These are phyloP conservation scores for Anagrus nilaparvatae DNA, from an alignment of 1,140 invertebrate genomes.

Conservation along the genomic window DNA sequence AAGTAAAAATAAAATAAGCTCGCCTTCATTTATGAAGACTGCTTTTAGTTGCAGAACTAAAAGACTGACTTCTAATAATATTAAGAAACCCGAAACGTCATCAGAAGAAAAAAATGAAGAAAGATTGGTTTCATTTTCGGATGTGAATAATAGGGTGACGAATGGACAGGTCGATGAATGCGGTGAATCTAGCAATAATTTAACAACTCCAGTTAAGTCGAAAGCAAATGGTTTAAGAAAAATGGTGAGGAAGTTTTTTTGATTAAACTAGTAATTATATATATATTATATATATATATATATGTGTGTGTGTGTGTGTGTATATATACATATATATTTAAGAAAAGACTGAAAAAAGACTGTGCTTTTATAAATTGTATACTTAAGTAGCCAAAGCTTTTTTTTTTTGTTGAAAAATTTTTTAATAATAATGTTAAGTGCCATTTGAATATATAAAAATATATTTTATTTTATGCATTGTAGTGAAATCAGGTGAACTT, in stretches of 20 bases:
- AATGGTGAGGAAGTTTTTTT: conserved; percentile 58
- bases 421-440: too few species aligned
- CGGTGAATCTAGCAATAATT: conserved; percentile 43
- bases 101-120: background rate
- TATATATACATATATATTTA: conserved; percentile 6
- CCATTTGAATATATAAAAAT: too few species aligned
- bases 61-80: conserved; percentile 21
- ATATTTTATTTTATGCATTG: too few species aligned
- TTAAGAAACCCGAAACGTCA: background rate
- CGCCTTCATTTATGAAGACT: conserved; percentile 54
- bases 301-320: conserved; percentile 9
- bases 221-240: conserved; percentile 45
- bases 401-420: too few species aligned
- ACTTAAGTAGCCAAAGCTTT: too few species aligned
- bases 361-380: too few species aligned
- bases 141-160: conserved; percentile 31
- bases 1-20: conserved; percentile 17
- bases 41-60: conserved; percentile 43
- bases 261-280: conserved; percentile 31
- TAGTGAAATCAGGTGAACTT: too few species aligned
- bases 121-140: conserved; percentile 3
- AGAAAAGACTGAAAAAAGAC: too few species aligned
- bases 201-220: conserved; percentile 24
- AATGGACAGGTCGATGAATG: conserved; percentile 32
- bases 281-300: conserved; percentile 10